Evolutionary conservation across 2,797 vertebrate species (phyloP).

Genomic region (Phataginus tetradactyla): DNA sequence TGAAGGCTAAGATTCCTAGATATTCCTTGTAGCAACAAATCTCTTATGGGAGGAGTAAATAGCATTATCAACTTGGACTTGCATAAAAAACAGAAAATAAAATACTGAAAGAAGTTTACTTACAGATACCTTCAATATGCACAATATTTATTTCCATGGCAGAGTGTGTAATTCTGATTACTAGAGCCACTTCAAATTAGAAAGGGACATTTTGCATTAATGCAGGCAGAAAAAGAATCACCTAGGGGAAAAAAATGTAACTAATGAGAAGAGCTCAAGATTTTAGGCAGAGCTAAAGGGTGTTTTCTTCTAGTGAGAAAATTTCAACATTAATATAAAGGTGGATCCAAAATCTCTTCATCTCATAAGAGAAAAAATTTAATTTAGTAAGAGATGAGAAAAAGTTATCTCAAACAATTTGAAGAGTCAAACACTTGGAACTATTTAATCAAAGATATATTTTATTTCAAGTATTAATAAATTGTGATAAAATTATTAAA

Average conservation of each 20-base stretch:
- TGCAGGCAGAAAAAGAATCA: conserved; percentile 78
- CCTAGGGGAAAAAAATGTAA: conserved; percentile 41
- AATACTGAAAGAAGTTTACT: conserved; percentile 64
- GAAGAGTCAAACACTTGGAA: background rate
- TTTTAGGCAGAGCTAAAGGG: background rate
- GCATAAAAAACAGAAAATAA: conserved; percentile 49
- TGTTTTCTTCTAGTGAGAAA: conserved; percentile 35
- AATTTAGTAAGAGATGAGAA: background rate
- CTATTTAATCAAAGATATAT: background rate
- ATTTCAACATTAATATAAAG: background rate
- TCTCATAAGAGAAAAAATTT: background rate
- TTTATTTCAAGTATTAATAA: conserved; percentile 22
- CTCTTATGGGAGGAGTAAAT: background rate
- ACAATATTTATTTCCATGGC: conserved; percentile 69
- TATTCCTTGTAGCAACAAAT: background rate
- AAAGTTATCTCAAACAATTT: background rate
- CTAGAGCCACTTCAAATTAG: conserved; percentile 67
- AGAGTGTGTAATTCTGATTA: conserved; percentile 72
- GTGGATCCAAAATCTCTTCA: background rate
- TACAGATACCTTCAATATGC: conserved; percentile 46
- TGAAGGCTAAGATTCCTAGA: background rate
- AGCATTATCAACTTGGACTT: conserved; percentile 5
- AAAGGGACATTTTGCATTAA: conserved; percentile 78
- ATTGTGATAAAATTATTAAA: background rate
- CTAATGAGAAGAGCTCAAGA: background rate